Conservation (phyloP, 2,888 invertebrate species). For the Esperia sulphurella region DNA sequence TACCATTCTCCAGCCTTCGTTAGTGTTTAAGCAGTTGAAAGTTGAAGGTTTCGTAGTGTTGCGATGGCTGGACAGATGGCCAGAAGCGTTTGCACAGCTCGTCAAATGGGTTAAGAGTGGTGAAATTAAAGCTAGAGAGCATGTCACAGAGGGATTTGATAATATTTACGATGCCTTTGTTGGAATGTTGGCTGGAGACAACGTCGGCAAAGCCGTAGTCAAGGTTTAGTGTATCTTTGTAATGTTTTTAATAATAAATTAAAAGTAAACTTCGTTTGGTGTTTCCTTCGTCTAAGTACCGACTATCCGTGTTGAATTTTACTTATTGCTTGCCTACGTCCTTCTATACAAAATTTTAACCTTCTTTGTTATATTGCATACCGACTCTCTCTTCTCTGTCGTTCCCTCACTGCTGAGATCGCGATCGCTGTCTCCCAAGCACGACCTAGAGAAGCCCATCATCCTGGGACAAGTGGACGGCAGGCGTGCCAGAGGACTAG, state of each 20-base stretch:
- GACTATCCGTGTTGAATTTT: too few relatives aligned
- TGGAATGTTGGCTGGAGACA: slow-evolving; percentile 81
- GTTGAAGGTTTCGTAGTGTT: slow-evolving; percentile 80
- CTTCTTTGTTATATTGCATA: too few relatives aligned
- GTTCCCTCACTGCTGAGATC: too few relatives aligned
- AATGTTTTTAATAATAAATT: background rate
- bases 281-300: too few relatives aligned
- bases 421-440: too few relatives aligned
- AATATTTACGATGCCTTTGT: slow-evolving; percentile 83
- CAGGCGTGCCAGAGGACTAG: too few relatives aligned
- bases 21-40: slow-evolving; percentile 79
- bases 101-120: slow-evolving; percentile 81
- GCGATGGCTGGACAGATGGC: slow-evolving; percentile 77
- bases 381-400: too few relatives aligned
- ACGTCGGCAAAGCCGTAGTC: slow-evolving; percentile 84
- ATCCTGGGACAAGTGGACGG: too few relatives aligned
- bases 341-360: too few relatives aligned
- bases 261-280: too few relatives aligned
- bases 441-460: too few relatives aligned
- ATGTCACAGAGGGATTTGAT: slow-evolving; percentile 84
- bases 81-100: slow-evolving; percentile 79
- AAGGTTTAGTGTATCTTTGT: slow-evolving; percentile 56
- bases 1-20: slow-evolving; percentile 69
- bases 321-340: too few relatives aligned
- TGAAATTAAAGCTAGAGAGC: slow-evolving; percentile 82